Percentiles rank a stretch among this genome's conserved stretches.
These are phyloP conservation scores for Rhinolophus sinicus DNA, from an alignment of 2,113 vertebrate species.

Conservation along the genomic window DNA sequence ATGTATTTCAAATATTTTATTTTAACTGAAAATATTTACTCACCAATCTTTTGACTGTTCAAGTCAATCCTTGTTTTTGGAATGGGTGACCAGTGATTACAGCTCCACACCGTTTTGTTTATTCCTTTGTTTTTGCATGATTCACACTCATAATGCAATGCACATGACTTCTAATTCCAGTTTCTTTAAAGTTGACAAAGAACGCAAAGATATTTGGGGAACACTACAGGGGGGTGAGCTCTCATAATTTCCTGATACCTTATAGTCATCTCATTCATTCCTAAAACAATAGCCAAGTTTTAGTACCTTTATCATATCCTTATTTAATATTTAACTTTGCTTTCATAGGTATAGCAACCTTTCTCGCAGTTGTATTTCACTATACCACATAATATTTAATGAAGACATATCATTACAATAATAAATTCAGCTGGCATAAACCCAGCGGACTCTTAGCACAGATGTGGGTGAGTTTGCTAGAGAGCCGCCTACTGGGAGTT, in stretches of 20 bases:
- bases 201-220: neutral
- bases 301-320: neutral
- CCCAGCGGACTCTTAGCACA: neutral
- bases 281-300: neutral
- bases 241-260: neutral
- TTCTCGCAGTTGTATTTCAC: neutral
- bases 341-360: neutral
- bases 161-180: neutral
- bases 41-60: neutral
- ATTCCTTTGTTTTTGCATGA: neutral
- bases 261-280: neutral
- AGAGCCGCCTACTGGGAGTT: too few relatives aligned
- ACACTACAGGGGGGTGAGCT: neutral
- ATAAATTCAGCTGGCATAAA: neutral
- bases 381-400: neutral
- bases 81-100: neutral
- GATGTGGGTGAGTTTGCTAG: neutral
- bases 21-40: constrained; percentile 12
- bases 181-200: neutral
- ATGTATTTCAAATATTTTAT: neutral
- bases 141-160: neutral
- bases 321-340: neutral
- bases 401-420: neutral
- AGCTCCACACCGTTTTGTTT: neutral
- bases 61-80: neutral